phyloP scores from a whole-genome alignment of 2,797 vertebrate species.

The Argentina silus region DNA sequence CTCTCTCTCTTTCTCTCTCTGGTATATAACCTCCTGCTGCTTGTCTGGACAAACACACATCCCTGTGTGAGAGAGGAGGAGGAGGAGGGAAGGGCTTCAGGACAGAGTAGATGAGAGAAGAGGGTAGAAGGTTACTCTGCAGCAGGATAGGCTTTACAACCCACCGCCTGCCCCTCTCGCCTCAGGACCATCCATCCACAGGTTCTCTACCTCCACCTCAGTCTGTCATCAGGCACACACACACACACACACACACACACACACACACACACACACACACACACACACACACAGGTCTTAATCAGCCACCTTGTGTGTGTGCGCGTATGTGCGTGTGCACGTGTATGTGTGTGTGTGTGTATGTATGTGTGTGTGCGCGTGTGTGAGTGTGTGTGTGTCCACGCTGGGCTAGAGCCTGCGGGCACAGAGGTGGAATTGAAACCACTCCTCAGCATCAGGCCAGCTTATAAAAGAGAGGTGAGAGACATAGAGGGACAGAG shows the following conservation, averaged over 20 bases:
- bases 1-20: not conserved
- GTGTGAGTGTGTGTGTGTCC: not conserved
- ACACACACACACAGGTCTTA: not conserved
- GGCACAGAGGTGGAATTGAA: not conserved
- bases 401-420: not conserved
- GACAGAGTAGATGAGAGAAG: no score
- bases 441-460: not conserved
- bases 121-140: not conserved
- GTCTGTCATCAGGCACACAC: not conserved
- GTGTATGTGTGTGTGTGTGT: no score
- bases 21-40: not conserved
- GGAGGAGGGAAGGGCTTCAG: not conserved
- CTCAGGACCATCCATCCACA: not conserved
- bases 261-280: no score
- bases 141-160: not conserved
- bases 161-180: not conserved
- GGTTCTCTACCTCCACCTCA: not conserved
- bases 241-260: no score
- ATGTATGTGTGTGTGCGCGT: no score
- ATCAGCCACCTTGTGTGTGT: not conserved
- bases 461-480: not conserved
- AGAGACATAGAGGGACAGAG: not conserved
- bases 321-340: no score
- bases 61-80: not conserved
- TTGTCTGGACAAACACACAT: not conserved